Evolutionary conservation across 1,140 invertebrate species (phyloP).

Genomic region (Sycophila sp.): DNA sequence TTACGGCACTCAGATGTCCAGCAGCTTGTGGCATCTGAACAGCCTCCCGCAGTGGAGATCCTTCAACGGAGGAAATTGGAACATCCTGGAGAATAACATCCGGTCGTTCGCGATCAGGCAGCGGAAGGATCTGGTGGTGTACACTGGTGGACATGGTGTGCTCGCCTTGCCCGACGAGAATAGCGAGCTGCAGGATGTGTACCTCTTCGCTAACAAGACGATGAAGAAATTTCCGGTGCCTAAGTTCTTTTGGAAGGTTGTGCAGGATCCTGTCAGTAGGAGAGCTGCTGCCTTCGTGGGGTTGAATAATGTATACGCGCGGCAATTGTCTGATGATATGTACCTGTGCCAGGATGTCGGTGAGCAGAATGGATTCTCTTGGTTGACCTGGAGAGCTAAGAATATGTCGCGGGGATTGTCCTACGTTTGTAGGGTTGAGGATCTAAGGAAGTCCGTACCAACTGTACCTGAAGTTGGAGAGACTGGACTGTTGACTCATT

Average conservation of each 20-base stretch:
- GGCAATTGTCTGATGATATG: constrained; percentile 56
- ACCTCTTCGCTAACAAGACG: constrained; percentile 61
- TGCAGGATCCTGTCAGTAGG: constrained; percentile 66
- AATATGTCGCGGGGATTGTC: constrained; percentile 70
- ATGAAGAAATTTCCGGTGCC: constrained; percentile 67
- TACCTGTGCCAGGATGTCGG: constrained; percentile 70
- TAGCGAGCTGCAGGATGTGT: constrained; percentile 60
- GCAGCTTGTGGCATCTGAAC: constrained; percentile 68
- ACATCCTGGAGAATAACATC: constrained; percentile 41
- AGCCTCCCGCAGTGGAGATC: constrained; percentile 69
- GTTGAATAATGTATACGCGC: constrained; percentile 73
- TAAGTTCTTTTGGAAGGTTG: constrained; percentile 71
- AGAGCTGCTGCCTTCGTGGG: constrained; percentile 70
- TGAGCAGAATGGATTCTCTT: constrained; percentile 59
- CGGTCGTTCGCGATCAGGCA: constrained; percentile 47
- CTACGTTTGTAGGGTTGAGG: constrained; percentile 73
- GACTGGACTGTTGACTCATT: no score
- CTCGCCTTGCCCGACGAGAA: constrained; percentile 64
- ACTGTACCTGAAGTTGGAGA: no score
- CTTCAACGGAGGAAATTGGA: constrained; percentile 70
- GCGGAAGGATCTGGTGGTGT: constrained; percentile 61
- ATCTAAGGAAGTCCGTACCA: no score
- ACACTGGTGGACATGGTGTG: constrained; percentile 69
- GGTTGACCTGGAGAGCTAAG: constrained; percentile 66
- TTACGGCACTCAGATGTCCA: constrained; percentile 54